Conservation (phyloP, 2,113 vertebrate genomes). For the Eptesicus fuscus region DNA sequence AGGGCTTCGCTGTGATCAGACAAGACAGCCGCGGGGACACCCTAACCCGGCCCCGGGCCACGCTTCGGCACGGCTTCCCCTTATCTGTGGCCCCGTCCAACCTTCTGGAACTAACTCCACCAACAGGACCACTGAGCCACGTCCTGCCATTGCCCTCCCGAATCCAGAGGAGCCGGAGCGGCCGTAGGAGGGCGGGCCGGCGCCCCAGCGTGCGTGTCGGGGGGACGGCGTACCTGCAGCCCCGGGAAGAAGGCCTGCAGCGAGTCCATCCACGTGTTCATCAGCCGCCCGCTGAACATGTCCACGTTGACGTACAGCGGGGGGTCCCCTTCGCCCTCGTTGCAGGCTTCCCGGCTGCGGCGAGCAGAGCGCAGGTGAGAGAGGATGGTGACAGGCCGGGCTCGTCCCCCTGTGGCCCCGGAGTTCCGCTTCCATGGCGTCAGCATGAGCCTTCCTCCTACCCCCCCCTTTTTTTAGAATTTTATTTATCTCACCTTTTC, state of each 20-base stretch:
- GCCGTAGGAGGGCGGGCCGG: not conserved
- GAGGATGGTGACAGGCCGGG: not conserved
- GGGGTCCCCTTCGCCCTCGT: slow-evolving; percentile 97
- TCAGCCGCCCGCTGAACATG: slow-evolving; percentile 97
- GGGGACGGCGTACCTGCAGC: slow-evolving; percentile 84
- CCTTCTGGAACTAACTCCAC: not conserved
- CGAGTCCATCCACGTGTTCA: slow-evolving; percentile 99
- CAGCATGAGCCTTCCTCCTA: not conserved
- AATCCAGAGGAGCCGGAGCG: not conserved
- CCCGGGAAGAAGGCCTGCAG: slow-evolving; percentile 99
- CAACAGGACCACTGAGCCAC: not conserved
- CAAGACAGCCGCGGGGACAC: not conserved
- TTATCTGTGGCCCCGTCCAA: not conserved
- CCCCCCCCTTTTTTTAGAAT: not conserved
- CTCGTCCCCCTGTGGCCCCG: not conserved
- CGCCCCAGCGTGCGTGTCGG: no score
- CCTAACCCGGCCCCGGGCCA: not conserved
- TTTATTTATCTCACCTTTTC: not conserved
- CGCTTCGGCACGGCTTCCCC: not conserved
- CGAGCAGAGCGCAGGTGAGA: not conserved
- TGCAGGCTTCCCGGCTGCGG: slow-evolving; percentile 93
- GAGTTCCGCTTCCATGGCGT: not conserved
- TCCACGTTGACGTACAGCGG: slow-evolving; percentile 98
- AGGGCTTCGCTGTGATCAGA: not conserved
- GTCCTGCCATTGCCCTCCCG: not conserved